These are phyloP conservation scores for Uloborus plumipes DNA, from an alignment of 2,888 invertebrate genomes.

Conservation along the genomic window DNA sequence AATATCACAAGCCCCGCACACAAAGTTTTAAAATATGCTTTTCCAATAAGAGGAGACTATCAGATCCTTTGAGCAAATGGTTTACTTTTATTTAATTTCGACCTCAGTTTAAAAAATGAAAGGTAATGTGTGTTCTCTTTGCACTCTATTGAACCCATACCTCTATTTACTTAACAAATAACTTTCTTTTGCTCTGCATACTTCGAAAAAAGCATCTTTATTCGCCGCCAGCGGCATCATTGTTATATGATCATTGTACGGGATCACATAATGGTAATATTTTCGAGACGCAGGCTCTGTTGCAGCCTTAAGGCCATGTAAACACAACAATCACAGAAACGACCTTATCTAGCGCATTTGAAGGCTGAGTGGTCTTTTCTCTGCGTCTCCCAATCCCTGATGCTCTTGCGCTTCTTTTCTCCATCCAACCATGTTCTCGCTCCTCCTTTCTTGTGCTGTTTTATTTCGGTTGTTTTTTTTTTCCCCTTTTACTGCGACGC, in stretches of 20 bases:
- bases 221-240: conserved; percentile 17
- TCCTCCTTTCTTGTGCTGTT: conserved; percentile 4
- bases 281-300: conserved; percentile 18
- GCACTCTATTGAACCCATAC: conserved; percentile 42
- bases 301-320: conserved; percentile 57
- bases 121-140: conserved; percentile 15
- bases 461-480: conserved; percentile 18
- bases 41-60: too few species aligned
- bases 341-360: conserved; percentile 61
- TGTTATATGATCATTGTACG: conserved; percentile 9
- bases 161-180: conserved; percentile 61
- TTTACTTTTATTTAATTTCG: conserved; percentile 38
- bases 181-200: conserved; percentile 19
- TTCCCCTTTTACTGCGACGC: conserved; percentile 7
- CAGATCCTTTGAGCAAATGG: conserved; percentile 4
- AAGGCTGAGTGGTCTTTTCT: conserved; percentile 60
- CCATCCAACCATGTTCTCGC: conserved; percentile 27
- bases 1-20: too few species aligned
- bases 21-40: too few species aligned
- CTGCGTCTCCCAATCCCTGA: conserved; percentile 55
- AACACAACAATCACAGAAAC: conserved; percentile 63
- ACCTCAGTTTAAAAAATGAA: conserved; percentile 17
- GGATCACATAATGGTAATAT: conserved; percentile 53
- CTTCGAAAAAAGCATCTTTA: conserved; percentile 23
- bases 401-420: conserved; percentile 62